phyloP scores from a whole-genome alignment of 2,113 vertebrate species.

The Arizona elegans region DNA sequence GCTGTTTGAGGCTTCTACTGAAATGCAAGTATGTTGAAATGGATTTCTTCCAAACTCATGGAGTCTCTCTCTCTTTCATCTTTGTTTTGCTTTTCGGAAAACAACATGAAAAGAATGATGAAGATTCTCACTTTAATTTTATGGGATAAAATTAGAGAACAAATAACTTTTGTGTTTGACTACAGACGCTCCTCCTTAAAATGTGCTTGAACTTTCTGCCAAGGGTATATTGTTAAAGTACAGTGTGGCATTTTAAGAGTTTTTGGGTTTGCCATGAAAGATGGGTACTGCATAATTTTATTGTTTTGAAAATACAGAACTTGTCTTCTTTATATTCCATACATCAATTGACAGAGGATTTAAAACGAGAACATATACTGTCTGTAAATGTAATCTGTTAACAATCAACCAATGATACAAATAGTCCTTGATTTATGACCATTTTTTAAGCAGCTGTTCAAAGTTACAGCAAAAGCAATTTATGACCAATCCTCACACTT shows the following conservation, averaged over 20 bases:
- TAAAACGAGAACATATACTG: background rate
- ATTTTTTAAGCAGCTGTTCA: background rate
- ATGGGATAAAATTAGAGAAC: background rate
- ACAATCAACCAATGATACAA: background rate
- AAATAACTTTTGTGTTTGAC: background rate
- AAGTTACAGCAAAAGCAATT: too few species aligned
- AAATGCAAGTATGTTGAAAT: background rate
- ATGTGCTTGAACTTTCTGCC: background rate
- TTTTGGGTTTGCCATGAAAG: background rate
- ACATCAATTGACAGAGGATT: background rate
- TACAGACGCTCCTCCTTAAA: background rate
- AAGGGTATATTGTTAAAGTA: background rate
- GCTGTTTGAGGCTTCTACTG: conserved; percentile 54
- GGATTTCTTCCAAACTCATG: conserved; percentile 56
- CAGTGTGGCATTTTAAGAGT: background rate
- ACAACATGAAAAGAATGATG: background rate
- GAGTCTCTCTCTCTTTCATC: conserved; percentile 31
- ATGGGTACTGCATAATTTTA: background rate
- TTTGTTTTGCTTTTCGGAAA: conserved; percentile 27
- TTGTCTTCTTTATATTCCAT: background rate
- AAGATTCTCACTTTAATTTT: background rate
- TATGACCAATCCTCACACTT: background rate
- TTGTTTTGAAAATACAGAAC: background rate
- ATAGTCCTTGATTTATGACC: background rate
- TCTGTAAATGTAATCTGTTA: background rate